Conservation (phyloP, 2,113 vertebrate species). For the Gobius niger region DNA sequence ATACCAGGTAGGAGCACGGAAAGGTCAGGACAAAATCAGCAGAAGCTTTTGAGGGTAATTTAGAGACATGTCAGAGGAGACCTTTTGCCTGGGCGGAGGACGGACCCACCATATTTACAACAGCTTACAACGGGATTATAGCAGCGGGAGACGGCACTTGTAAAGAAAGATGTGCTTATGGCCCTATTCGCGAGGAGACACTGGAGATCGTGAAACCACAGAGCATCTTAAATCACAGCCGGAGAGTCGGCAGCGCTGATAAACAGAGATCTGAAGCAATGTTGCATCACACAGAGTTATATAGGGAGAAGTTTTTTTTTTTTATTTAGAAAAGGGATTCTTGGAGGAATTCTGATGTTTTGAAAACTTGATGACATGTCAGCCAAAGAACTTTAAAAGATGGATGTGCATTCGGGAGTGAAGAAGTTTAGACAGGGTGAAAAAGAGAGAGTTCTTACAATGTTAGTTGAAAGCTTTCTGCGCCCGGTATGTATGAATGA, state of each 20-base stretch:
- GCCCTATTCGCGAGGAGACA: constrained; percentile 8
- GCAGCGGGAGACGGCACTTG: constrained; percentile 12
- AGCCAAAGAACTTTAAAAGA: background rate
- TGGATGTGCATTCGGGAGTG: background rate
- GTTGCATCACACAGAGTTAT: background rate
- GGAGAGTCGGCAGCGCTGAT: background rate
- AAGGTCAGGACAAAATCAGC: constrained; percentile 50
- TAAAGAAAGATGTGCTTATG: constrained; percentile 16
- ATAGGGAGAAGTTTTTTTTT: background rate
- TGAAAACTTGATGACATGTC: background rate
- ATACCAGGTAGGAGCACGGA: constrained; percentile 26
- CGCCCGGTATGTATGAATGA: too few species aligned
- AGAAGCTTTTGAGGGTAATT: constrained; percentile 47
- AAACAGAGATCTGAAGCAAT: background rate
- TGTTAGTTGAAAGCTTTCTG: too few species aligned
- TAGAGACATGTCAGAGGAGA: constrained; percentile 50
- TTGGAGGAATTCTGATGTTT: background rate
- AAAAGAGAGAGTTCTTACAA: background rate
- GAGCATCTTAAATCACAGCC: constrained; percentile 1
- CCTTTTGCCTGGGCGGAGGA: constrained; percentile 38
- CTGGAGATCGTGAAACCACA: constrained; percentile 10
- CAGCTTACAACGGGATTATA: constrained; percentile 31
- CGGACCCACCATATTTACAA: constrained; percentile 46
- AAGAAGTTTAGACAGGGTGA: background rate
- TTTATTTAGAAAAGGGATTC: background rate